These are phyloP conservation scores for Anisognathus igniventris DNA, from an alignment of 2,797 vertebrate species.

Conservation along the genomic window DNA sequence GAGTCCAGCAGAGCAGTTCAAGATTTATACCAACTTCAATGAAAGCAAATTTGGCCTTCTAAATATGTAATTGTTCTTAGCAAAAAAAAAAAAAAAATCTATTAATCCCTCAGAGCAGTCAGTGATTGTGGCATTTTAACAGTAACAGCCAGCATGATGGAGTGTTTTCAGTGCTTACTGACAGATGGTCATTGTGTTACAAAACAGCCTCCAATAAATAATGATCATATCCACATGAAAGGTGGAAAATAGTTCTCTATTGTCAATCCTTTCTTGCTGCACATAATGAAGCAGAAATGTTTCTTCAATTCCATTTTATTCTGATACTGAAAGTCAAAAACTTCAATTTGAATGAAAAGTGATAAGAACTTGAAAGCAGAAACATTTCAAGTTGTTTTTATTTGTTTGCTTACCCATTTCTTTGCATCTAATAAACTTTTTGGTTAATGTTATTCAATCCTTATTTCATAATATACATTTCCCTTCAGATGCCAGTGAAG, in stretches of 20 bases:
- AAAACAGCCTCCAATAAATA: constrained; percentile 49
- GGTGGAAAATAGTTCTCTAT: constrained; percentile 32
- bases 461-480: not conserved
- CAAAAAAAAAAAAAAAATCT: not conserved
- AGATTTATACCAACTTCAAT: not conserved
- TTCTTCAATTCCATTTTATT: not conserved
- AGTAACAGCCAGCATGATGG: constrained; percentile 27
- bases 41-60: constrained; percentile 5
- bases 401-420: not conserved
- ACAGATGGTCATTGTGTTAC: constrained; percentile 56
- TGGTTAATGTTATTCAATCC: not conserved
- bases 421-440: not conserved
- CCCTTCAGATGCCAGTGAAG: not conserved
- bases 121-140: constrained; percentile 42
- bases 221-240: constrained; percentile 45
- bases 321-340: not conserved
- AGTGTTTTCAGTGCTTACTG: constrained; percentile 40
- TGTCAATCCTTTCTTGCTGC: not conserved
- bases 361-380: not conserved
- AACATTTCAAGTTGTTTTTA: not conserved
- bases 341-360: not conserved
- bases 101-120: constrained; percentile 12
- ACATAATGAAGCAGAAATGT: not conserved
- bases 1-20: not conserved
- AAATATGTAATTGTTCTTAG: constrained; percentile 24